These are phyloP conservation scores for Heliconius hortense DNA, from an alignment of 2,888 invertebrate genomes.

Conservation along the genomic window DNA sequence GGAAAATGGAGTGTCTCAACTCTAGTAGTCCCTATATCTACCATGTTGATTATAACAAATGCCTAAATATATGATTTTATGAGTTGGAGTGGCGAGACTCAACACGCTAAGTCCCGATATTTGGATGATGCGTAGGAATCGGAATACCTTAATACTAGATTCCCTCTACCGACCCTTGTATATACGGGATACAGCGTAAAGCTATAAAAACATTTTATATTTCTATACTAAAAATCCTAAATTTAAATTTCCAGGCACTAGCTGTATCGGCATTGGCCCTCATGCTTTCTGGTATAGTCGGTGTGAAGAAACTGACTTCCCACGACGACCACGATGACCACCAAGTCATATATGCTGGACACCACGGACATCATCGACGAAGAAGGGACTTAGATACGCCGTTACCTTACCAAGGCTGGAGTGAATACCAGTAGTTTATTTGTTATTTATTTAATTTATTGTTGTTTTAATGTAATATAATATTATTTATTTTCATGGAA, in stretches of 20 bases:
- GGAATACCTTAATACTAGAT: too few relatives aligned
- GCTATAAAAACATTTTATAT: not conserved
- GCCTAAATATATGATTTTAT: too few relatives aligned
- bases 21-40: too few relatives aligned
- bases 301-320: slow-evolving; percentile 84
- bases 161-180: too few relatives aligned
- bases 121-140: too few relatives aligned
- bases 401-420: slow-evolving; percentile 80
- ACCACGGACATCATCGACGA: slow-evolving; percentile 83
- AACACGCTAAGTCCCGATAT: too few relatives aligned
- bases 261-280: slow-evolving; percentile 87
- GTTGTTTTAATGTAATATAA: slow-evolving; percentile 33
- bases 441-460: slow-evolving; percentile 30
- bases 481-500: slow-evolving; percentile 39
- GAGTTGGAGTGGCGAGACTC: too few relatives aligned
- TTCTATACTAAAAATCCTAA: not conserved
- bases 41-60: too few relatives aligned
- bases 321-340: slow-evolving; percentile 83
- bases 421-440: slow-evolving; percentile 50
- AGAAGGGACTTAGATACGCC: slow-evolving; percentile 66
- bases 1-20: too few relatives aligned
- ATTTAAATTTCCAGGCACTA: slow-evolving; percentile 72
- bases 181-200: too few relatives aligned
- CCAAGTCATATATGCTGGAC: slow-evolving; percentile 82
- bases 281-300: slow-evolving; percentile 88